Base-by-base conservation (phyloP, 2,797 vertebrate species). In the Pelobates cultripes region DNA sequence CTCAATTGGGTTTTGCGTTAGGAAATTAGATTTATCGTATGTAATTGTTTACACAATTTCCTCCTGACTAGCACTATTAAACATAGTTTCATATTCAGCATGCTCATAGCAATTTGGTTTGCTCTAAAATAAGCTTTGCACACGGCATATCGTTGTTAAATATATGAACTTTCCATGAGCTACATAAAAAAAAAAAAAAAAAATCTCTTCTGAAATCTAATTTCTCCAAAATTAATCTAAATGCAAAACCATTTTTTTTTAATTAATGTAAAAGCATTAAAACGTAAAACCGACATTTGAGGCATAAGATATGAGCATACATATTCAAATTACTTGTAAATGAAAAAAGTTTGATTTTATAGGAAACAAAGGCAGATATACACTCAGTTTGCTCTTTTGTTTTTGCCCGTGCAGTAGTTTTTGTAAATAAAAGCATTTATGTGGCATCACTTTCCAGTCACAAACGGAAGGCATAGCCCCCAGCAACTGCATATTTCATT, bases 401-500 rank as follows among this genome's bases (percentile, higher is more conserved):
- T 89, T 90, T 87, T 88, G 3, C 85, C 86, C 87, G 86, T 90
- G 84, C 88, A 86, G 87, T 91, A 89, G 88, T 91, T 93, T 92
- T 86, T 89, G 90, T 89, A 86, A 87, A 86, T 89, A 89, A 88
- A 91, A 92, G 89, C 88, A 90, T 92, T 93, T 92, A 90, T 86
- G 83, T 77, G 81, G 87, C 78, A 87, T 83, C 81, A 79, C 84
- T 91, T 92, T 85, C 87, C 83, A 88, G 85, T 78, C 85, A 91
- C 80, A 85, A 90, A 75, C 90, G 77, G 85, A 85, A 90, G 88
- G 89, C 85, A 87, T 88, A 87, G 91, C 92, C 92, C 5, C 82
- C 73, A 89, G 91, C 88, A 86, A 89, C 80, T 47, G 82, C 88
- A 89, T 93, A 91, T 91, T 92, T 94, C 88, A 93, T 92, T 92